Percentiles rank a stretch among this genome's conserved stretches.
Conservation (phyloP, 2,113 vertebrate genomes). For the Mobula birostris region DNA sequence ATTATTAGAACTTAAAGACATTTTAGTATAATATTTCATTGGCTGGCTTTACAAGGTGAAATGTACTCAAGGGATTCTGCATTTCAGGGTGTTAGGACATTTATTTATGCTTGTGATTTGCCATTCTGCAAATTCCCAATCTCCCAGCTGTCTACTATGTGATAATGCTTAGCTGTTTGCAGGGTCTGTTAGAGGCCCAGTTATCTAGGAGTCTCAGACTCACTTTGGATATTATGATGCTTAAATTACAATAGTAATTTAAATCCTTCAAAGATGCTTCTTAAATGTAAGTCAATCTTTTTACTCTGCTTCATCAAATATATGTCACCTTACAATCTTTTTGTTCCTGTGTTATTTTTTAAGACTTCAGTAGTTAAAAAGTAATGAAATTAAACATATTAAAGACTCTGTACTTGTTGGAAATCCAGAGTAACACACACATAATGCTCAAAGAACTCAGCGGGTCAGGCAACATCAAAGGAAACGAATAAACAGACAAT, state of each 20-base stretch:
- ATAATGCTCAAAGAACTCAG: too few species aligned
- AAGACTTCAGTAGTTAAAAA: not conserved
- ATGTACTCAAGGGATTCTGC: not conserved
- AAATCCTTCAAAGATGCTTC: not conserved
- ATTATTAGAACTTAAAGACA: not conserved
- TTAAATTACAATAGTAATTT: not conserved
- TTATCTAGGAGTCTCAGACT: not conserved
- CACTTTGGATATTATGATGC: too few species aligned
- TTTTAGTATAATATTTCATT: not conserved
- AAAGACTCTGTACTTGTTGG: too few species aligned
- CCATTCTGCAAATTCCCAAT: not conserved
- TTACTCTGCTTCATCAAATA: not conserved
- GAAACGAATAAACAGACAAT: too few species aligned
- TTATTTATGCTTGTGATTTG: not conserved
- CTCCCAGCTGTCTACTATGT: not conserved
- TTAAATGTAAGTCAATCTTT: not conserved
- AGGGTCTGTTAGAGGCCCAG: not conserved
- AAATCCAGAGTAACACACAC: too few species aligned
- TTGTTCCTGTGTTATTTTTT: not conserved
- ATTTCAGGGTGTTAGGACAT: not conserved
- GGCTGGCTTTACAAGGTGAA: slow-evolving; percentile 10
- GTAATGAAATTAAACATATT: not conserved
- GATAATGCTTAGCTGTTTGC: not conserved
- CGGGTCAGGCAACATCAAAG: too few species aligned
- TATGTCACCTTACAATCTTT: not conserved